These are phyloP conservation scores for Plectrocnemia conspersa DNA, from an alignment of 1,140 invertebrate genomes.

Conservation along the genomic window DNA sequence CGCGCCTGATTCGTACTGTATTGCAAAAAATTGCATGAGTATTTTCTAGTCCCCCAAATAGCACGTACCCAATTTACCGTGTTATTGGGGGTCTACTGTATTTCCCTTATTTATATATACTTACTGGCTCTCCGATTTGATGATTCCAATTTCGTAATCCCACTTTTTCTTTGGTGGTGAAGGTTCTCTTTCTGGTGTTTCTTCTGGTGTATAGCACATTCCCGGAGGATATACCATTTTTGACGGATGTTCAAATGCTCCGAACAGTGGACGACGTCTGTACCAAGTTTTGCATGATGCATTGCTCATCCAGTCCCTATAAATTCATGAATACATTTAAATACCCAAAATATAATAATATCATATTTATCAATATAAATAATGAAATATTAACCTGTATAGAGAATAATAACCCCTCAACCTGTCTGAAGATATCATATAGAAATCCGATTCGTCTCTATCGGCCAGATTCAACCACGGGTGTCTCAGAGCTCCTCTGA, in stretches of 20 bases:
- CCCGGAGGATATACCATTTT: slow-evolving; percentile 91
- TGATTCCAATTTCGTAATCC: slow-evolving; percentile 75
- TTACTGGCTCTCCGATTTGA: slow-evolving; percentile 84
- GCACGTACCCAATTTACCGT: no score
- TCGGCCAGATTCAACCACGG: slow-evolving; percentile 80
- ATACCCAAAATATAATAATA: not conserved
- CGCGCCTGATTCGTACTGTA: no score
- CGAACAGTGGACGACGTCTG: slow-evolving; percentile 70
- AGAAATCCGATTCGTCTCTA: slow-evolving; percentile 58
- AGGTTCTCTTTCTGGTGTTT: slow-evolving; percentile 52
- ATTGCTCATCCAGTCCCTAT: slow-evolving; percentile 82
- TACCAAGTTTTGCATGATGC: slow-evolving; percentile 83
- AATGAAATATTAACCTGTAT: slow-evolving; percentile 54
- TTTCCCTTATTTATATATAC: no score
- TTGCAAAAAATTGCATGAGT: no score
- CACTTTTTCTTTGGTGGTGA: slow-evolving; percentile 63
- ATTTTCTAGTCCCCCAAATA: no score
- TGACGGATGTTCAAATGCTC: slow-evolving; percentile 85
- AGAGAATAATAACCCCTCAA: slow-evolving; percentile 71
- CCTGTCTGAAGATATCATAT: slow-evolving; percentile 69
- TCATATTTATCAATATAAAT: not conserved
- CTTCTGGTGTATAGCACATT: slow-evolving; percentile 69
- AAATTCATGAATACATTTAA: slow-evolving; percentile 2
- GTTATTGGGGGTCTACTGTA: no score
- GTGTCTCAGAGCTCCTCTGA: slow-evolving; percentile 73